Percentiles rank a stretch among this genome's conserved stretches.
These are phyloP conservation scores for Bambusicola thoracicus DNA, from an alignment of 2,113 vertebrate genomes.

Conservation along the genomic window DNA sequence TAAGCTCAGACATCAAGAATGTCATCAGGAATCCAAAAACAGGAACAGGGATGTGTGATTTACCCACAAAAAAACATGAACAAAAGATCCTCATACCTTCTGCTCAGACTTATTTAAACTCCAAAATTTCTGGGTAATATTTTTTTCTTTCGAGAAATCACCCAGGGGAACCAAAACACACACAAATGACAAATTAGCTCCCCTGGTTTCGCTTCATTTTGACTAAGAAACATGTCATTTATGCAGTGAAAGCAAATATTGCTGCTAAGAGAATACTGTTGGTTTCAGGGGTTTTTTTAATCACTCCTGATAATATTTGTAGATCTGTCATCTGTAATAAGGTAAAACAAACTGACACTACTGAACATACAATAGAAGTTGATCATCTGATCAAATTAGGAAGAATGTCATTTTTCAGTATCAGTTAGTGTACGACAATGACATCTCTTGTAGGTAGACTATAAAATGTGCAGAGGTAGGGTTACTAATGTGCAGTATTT, in stretches of 20 bases:
- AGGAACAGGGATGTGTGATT: background rate
- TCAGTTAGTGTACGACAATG: background rate
- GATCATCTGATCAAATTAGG: background rate
- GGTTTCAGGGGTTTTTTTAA: background rate
- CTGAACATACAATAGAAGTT: background rate
- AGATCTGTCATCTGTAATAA: background rate
- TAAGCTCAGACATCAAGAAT: background rate
- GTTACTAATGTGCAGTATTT: background rate
- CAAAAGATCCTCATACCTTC: background rate
- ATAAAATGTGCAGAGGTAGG: background rate
- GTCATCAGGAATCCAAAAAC: background rate
- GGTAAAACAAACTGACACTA: background rate
- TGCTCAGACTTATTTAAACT: background rate
- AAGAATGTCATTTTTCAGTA: background rate
- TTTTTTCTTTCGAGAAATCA: background rate
- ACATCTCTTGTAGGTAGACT: background rate
- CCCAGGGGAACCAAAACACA: background rate
- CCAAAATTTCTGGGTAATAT: background rate
- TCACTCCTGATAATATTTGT: background rate
- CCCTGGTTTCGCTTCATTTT: background rate
- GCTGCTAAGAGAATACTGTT: background rate
- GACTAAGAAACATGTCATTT: fast-evolving
- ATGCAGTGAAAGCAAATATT: background rate
- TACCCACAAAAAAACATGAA: background rate
- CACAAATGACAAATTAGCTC: background rate